Base-by-base conservation (phyloP, 2,888 invertebrate genomes). In the Noctuana brunneofusca region DNA sequence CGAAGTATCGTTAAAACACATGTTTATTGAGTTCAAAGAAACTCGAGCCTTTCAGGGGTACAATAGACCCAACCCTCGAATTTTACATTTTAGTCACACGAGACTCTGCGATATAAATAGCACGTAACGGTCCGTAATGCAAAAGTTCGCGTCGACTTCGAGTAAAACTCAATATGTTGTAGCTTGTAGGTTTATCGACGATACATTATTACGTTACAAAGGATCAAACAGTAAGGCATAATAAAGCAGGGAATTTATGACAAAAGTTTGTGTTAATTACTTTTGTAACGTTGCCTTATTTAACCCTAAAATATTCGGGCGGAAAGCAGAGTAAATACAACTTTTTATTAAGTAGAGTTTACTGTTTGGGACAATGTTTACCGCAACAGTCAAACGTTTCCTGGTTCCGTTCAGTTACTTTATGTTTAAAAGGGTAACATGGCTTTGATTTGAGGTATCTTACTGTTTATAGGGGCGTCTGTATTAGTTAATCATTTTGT, bases 161-260 rank as follows among this genome's bases (percentile, higher is more conserved):
- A 38, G 41, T 50, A 18, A 41, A 58, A 41, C 27, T 58, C 27
- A 18, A 58, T 43, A 58, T 52, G 49, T 24, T 50, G 41, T 38
- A 16, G 18, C 38, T 24, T 50, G 41, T 38, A 16, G 18, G 18
- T 30, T 14, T 41, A 52, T 43, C 11, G 38, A 12, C 27, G 16
- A 30, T 30, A 58, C 20, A 9, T 20, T 41, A 43, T 22, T 30
- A 22, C 11, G 30, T 58, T 27, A 41, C 30, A 27, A 58, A n/a
- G 58, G 58, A 52, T 41, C 41, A 20, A 58, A 58, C 41, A 30
- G 20, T 30, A 12, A 43, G 41, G 41, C 18, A 52, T 41, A 58
- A 43, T 58, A 27, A 58, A 43, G n/a, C 38, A 43, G n/a, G 27
- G 41, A 52, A 43, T 52, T 58, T 58, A 58, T 58, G 41, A 38